Conservation (phyloP, 1,140 invertebrate genomes). For the Alviniconcha marisindica region DNA sequence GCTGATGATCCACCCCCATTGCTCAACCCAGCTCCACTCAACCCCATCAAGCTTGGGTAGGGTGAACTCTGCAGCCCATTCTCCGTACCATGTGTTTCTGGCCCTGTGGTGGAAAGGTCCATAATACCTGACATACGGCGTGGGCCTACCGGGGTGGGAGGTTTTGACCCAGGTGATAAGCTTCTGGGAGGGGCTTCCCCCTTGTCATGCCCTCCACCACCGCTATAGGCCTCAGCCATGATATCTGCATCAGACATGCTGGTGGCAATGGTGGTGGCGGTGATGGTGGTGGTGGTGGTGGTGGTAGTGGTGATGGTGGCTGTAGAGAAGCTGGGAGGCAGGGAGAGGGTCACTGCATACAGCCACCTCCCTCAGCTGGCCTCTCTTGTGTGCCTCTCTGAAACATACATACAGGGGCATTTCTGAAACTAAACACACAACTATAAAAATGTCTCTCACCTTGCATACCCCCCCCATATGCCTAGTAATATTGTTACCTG, state of each 20-base stretch:
- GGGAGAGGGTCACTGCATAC: neutral
- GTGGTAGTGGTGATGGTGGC: neutral
- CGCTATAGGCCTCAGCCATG: slow-evolving; percentile 56
- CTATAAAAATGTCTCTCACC: too few species aligned
- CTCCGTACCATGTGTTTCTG: slow-evolving; percentile 7
- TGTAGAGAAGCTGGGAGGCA: neutral
- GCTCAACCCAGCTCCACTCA: neutral
- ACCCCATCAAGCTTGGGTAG: slow-evolving; percentile 2
- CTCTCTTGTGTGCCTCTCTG: neutral
- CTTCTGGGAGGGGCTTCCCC: neutral
- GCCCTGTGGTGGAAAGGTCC: slow-evolving; percentile 34
- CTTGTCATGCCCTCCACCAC: slow-evolving; percentile 10
- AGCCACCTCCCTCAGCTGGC: slow-evolving; percentile 17
- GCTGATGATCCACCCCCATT: slow-evolving; percentile 31
- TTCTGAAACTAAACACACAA: too few species aligned
- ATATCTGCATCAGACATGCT: slow-evolving; percentile 60
- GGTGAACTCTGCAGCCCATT: slow-evolving; percentile 27
- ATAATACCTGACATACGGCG: slow-evolving; percentile 26
- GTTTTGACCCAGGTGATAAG: slow-evolving; percentile 25
- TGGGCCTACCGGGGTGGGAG: slow-evolving; percentile 15
- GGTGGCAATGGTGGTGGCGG: neutral
- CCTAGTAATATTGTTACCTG: too few species aligned
- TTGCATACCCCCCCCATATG: too few species aligned
- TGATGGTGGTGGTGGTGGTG: neutral
- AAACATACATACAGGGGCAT: too few species aligned